A percentile compares a stretch with the other conserved stretches of the same genome.
Evolutionary conservation across 2,113 vertebrate species (phyloP).

Genomic region (Sylvilagus bachmani): DNA sequence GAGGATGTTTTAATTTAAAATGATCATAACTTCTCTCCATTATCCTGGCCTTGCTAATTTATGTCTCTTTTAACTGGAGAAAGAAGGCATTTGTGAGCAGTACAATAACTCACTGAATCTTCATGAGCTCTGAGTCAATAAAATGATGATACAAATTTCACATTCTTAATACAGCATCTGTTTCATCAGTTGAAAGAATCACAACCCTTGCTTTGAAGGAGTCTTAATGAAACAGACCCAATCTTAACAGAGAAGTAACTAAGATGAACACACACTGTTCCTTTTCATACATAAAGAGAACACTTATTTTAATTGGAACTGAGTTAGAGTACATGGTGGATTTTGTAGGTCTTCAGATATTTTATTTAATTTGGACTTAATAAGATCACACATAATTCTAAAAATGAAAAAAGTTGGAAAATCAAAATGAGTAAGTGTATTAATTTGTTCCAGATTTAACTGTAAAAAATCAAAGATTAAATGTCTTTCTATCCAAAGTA

Average conservation of each 20-base stretch:
- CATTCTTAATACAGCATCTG: constrained; percentile 71
- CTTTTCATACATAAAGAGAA: constrained; percentile 53
- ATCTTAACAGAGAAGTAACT: constrained; percentile 69
- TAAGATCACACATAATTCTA: constrained; percentile 19
- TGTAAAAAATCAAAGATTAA: background rate
- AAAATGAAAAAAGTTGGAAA: constrained; percentile 37
- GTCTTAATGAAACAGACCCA: constrained; percentile 67
- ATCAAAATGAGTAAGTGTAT: background rate
- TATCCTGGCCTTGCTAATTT: constrained; percentile 61
- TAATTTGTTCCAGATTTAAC: constrained; percentile 29
- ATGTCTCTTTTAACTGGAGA: constrained; percentile 64
- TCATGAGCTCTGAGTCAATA: constrained; percentile 78
- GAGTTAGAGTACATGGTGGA: constrained; percentile 4
- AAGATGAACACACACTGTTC: constrained; percentile 65
- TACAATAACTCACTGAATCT: constrained; percentile 67
- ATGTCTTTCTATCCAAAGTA: background rate
- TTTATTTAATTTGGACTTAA: constrained; percentile 58
- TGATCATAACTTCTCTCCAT: constrained; percentile 57
- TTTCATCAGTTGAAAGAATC: constrained; percentile 70
- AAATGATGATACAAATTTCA: constrained; percentile 70
- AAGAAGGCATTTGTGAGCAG: constrained; percentile 69
- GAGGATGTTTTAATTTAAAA: constrained; percentile 73
- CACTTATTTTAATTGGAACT: constrained; percentile 65
- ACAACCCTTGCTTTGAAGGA: constrained; percentile 63
- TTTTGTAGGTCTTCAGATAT: constrained; percentile 42